phyloP scores from a whole-genome alignment of 2,113 vertebrate species.

The Thomomys bottae region DNA sequence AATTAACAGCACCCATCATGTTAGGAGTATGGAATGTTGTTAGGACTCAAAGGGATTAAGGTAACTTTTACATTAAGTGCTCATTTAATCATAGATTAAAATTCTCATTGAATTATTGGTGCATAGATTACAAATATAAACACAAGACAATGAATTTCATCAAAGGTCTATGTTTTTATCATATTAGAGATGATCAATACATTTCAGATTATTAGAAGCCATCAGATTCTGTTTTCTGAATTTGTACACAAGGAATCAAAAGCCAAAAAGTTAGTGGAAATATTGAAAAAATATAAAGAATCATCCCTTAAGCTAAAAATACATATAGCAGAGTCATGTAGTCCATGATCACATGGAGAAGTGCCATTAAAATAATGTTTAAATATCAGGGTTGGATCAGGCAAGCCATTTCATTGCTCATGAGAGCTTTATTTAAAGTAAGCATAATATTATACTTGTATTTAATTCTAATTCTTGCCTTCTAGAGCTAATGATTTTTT shows the following conservation, averaged over 20 bases:
- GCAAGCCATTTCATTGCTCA: slow-evolving; percentile 1
- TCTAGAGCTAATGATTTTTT: background rate
- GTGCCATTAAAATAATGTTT: slow-evolving; percentile 13
- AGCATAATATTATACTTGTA: background rate
- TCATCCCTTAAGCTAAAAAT: background rate
- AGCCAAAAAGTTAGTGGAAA: background rate
- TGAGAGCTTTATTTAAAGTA: background rate
- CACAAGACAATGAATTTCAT: background rate
- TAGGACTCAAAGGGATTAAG: background rate
- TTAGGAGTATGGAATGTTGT: background rate
- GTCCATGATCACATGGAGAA: background rate
- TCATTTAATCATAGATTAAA: background rate
- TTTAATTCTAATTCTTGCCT: background rate
- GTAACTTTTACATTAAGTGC: background rate
- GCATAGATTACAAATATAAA: background rate
- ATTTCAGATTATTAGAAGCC: background rate
- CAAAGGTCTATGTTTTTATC: background rate
- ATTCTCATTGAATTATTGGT: background rate
- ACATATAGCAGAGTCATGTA: background rate
- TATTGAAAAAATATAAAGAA: background rate
- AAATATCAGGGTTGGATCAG: background rate
- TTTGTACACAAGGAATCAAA: background rate
- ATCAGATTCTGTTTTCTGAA: background rate
- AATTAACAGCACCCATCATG: background rate
- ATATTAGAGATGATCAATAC: background rate